A percentile compares a stretch with the other conserved stretches of the same genome.
Conservation (phyloP, 2,797 vertebrate genomes). For the Artibeus lituratus region DNA sequence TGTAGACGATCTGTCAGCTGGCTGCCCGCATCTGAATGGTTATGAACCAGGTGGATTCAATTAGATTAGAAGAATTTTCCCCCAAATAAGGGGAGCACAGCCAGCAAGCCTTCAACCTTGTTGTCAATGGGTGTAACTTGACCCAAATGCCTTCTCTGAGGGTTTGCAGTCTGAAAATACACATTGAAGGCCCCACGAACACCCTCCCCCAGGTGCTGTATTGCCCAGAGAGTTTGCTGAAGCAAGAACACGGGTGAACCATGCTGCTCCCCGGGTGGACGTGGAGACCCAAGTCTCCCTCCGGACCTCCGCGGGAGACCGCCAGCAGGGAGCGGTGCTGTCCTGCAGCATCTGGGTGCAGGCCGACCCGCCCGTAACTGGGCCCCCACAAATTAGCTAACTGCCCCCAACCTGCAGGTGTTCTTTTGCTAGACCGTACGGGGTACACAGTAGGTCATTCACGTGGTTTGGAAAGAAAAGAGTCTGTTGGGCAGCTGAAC, state of each 20-base stretch:
- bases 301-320: not conserved
- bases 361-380: not conserved
- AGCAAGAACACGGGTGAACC: not conserved
- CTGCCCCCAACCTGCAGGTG: accelerated
- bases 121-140: not conserved
- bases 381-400: not conserved
- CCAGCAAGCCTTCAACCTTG: not conserved
- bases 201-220: not conserved
- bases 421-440: not conserved
- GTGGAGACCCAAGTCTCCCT: not conserved
- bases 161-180: not conserved
- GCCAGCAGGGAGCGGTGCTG: not conserved
- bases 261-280: accelerated
- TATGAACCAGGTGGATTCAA: not conserved
- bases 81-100: not conserved
- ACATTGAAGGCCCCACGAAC: not conserved
- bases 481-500: not conserved
- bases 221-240: not conserved
- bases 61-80: not conserved
- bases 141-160: not conserved
- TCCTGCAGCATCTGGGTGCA: too few relatives aligned
- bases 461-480: not conserved
- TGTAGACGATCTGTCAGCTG: not conserved
- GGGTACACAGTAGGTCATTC: not conserved
- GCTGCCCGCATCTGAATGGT: not conserved